Evolutionary conservation across 2,797 vertebrate species (phyloP).

Genomic region (Thripadectes ignobilis): DNA sequence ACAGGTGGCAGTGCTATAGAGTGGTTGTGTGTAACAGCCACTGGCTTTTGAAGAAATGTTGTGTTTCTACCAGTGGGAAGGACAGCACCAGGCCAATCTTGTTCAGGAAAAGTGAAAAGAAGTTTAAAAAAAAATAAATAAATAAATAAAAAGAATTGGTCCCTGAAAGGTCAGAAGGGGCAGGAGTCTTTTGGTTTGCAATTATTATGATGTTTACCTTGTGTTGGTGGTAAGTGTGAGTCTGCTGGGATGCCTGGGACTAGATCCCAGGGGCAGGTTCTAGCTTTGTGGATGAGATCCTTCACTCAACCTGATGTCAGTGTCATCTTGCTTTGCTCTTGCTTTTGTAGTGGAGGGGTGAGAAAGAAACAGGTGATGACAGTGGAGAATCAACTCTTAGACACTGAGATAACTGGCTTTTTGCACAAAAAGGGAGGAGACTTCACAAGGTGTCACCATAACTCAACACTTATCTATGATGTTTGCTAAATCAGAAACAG

Average conservation of each 20-base stretch:
- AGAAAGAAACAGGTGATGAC: not conserved
- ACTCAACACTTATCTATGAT: not conserved
- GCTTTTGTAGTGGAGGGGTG: not conserved
- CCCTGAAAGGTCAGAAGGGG: not conserved
- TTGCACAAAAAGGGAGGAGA: not conserved
- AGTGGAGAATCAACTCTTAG: not conserved
- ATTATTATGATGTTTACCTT: not conserved
- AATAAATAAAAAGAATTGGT: accelerated
- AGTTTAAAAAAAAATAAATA: not conserved
- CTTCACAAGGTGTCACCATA: not conserved
- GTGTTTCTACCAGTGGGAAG: not conserved
- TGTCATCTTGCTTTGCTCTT: not conserved
- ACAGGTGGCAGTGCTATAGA: not conserved
- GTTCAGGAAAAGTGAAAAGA: not conserved
- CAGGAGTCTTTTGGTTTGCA: not conserved
- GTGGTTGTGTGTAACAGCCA: not conserved
- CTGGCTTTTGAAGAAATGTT: not conserved
- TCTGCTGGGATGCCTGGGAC: not conserved
- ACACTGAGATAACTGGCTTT: not conserved
- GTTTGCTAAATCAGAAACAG: not conserved
- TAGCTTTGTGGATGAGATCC: not conserved
- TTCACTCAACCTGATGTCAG: not conserved
- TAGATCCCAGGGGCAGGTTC: not conserved
- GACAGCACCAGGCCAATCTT: not conserved
- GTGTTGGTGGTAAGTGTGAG: not conserved